Conservation (phyloP, 2,113 vertebrate genomes). For the Ellobius talpinus region DNA sequence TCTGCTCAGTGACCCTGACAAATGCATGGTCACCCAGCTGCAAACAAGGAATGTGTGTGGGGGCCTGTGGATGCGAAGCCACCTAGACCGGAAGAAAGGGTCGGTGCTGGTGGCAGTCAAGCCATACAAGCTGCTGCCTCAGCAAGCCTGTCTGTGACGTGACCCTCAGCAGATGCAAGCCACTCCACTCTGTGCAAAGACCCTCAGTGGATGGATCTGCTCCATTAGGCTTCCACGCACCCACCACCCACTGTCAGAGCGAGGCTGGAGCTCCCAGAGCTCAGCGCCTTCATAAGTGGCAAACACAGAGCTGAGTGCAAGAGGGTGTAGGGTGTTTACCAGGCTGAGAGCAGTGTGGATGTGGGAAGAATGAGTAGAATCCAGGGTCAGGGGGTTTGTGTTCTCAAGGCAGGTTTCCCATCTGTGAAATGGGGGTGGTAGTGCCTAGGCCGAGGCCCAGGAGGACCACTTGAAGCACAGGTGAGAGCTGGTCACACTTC, state of each 20-base stretch:
- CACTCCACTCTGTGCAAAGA: too few relatives aligned
- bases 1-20: neutral
- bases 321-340: neutral
- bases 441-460: accelerated
- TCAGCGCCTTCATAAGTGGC: too few relatives aligned
- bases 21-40: neutral
- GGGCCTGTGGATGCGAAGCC: neutral
- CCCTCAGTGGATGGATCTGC: neutral
- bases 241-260: neutral
- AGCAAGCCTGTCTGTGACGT: neutral
- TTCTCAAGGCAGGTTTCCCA: neutral
- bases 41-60: neutral
- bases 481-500: neutral
- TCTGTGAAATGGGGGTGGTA: neutral
- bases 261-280: neutral
- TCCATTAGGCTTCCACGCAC: neutral
- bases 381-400: neutral
- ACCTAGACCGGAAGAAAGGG: neutral
- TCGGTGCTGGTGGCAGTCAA: neutral
- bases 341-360: neutral
- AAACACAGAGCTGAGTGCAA: neutral
- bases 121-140: accelerated
- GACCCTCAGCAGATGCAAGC: neutral
- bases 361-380: neutral
- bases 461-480: neutral